Evolutionary conservation across 2,888 invertebrate genomes (phyloP).

Genomic region (Xestia c-nigrum): DNA sequence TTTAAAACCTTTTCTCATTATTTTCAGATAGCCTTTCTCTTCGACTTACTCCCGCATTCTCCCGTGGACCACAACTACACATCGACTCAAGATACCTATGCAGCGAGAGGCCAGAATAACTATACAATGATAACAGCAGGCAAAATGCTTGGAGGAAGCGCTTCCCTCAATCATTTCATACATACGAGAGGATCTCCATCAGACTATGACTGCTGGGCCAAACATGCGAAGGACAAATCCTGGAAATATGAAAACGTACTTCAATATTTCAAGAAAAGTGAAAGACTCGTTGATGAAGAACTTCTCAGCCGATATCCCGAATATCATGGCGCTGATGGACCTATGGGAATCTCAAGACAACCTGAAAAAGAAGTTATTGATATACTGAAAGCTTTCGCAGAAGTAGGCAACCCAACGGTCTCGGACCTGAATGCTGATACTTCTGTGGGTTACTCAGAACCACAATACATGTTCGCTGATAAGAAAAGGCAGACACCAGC

Average conservation of each 20-base stretch:
- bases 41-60: conserved; percentile 9
- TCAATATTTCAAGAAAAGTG: conserved; percentile 47
- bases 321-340: conserved; percentile 55
- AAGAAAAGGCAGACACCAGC: conserved; percentile 53
- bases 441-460: conserved; percentile 43
- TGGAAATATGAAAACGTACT: conserved; percentile 51
- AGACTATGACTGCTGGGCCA: conserved; percentile 50
- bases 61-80: conserved; percentile 37
- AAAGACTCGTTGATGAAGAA: conserved; percentile 34
- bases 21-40: conserved; percentile 31
- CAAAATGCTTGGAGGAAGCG: conserved; percentile 51
- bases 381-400: conserved; percentile 51
- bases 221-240: conserved; percentile 21
- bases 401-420: conserved; percentile 49
- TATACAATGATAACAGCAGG: conserved; percentile 48
- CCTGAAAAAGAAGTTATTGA: conserved; percentile 13
- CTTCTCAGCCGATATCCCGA: conserved; percentile 14
- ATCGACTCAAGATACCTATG: conserved; percentile 29
- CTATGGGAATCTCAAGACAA: conserved; percentile 46
- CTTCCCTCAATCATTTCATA: conserved; percentile 46
- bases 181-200: conserved; percentile 11
- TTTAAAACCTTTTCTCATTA: neutral
- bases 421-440: conserved; percentile 50
- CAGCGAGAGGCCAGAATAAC: conserved; percentile 36
- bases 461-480: conserved; percentile 35